Conservation (phyloP, 2,888 invertebrate genomes). For the Thecophora atra region DNA sequence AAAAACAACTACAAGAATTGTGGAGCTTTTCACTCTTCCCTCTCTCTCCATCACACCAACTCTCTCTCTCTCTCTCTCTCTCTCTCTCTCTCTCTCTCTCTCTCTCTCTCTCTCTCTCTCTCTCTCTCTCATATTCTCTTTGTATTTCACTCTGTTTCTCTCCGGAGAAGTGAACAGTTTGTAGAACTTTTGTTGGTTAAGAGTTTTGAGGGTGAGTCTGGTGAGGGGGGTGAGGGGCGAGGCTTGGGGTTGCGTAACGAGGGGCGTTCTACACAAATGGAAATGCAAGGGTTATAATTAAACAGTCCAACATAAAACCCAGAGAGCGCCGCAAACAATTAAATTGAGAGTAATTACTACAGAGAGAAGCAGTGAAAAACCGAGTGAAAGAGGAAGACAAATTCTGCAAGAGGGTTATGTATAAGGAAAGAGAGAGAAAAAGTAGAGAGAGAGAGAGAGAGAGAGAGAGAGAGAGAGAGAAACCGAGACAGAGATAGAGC, state of each 20-base stretch:
- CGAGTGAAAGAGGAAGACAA: neutral
- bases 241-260: neutral
- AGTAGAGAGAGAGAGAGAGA: neutral
- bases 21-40: neutral
- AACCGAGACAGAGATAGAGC: constrained; percentile 7
- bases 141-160: neutral
- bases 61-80: neutral
- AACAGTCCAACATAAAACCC: neutral
- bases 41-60: neutral
- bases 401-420: constrained; percentile 37
- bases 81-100: neutral
- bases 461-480: constrained; percentile 37
- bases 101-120: too few relatives aligned
- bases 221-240: neutral
- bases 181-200: neutral
- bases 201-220: neutral
- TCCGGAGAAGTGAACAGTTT: neutral
- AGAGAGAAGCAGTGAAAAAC: neutral
- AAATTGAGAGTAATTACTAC: neutral
- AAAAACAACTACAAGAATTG: too few relatives aligned
- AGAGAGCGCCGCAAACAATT: neutral
- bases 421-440: constrained; percentile 11
- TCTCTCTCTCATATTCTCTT: too few relatives aligned
- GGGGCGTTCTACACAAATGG: constrained; percentile 12
- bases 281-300: constrained; percentile 35